Conservation (phyloP, 2,888 invertebrate species). For the Caenorhabditis sp. region DNA sequence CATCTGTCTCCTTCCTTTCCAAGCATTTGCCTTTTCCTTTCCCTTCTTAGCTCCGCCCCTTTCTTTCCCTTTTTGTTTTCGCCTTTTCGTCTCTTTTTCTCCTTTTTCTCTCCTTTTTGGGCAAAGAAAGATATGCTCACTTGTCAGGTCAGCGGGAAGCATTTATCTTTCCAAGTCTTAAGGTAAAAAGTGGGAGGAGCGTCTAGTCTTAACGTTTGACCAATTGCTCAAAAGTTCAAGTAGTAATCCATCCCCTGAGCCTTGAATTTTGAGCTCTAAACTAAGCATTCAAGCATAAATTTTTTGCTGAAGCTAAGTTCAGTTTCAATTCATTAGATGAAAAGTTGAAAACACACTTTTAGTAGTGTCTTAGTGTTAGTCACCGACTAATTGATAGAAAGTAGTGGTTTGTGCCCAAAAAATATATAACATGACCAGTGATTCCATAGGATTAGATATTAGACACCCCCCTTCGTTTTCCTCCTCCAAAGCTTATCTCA, state of each 20-base stretch:
- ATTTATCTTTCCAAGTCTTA: no score
- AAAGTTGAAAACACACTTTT: no score
- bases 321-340: no score
- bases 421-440: neutral
- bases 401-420: no score
- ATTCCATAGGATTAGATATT: slow-evolving; percentile 29
- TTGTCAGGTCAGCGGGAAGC: no score
- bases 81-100: neutral
- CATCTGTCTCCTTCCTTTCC: neutral
- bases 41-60: neutral
- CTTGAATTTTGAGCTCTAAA: no score
- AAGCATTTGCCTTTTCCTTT: neutral
- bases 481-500: slow-evolving; percentile 19
- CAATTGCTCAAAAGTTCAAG: slow-evolving; percentile 12
- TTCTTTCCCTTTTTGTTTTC: neutral
- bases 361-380: neutral
- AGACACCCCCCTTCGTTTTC: no score
- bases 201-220: neutral
- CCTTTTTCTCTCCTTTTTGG: neutral
- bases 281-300: no score
- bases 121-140: no score
- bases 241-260: no score
- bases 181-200: neutral
- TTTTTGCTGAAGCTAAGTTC: no score
- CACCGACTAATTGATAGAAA: no score